A percentile compares a stretch with the other conserved stretches of the same genome.
These are phyloP conservation scores for Carcharodon carcharias DNA, from an alignment of 2,797 vertebrate species.

Conservation along the genomic window DNA sequence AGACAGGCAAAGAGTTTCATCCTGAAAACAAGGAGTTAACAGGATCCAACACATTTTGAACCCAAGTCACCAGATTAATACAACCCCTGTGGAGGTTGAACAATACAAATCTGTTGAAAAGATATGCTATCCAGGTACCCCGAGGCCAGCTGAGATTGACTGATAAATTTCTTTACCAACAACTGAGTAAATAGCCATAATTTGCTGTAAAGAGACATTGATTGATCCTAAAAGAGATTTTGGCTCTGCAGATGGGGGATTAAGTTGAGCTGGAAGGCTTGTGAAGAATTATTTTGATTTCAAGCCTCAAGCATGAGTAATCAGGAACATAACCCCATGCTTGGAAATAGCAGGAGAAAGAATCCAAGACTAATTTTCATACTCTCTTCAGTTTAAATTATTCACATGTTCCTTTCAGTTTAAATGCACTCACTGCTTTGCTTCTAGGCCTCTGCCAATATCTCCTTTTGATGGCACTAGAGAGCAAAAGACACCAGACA, in stretches of 20 bases:
- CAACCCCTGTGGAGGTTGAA: neutral
- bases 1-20: neutral
- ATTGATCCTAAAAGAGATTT: constrained; percentile 24
- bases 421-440: neutral
- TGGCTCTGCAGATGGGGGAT: neutral
- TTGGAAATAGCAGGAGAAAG: neutral
- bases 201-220: constrained; percentile 28
- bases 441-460: neutral
- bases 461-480: neutral
- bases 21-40: neutral
- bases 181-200: constrained; percentile 29
- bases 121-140: neutral
- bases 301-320: constrained; percentile 22
- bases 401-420: neutral
- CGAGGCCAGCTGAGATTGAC: neutral
- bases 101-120: constrained; percentile 5
- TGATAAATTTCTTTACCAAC: constrained; percentile 18
- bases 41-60: neutral
- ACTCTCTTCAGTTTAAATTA: neutral
- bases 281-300: neutral
- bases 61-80: neutral
- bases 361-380: neutral
- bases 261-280: constrained; percentile 16
- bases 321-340: constrained; percentile 20
- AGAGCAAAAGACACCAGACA: neutral